These are phyloP conservation scores for Pristionchus maxplancki DNA, from an alignment of 2,888 invertebrate genomes.

Conservation along the genomic window DNA sequence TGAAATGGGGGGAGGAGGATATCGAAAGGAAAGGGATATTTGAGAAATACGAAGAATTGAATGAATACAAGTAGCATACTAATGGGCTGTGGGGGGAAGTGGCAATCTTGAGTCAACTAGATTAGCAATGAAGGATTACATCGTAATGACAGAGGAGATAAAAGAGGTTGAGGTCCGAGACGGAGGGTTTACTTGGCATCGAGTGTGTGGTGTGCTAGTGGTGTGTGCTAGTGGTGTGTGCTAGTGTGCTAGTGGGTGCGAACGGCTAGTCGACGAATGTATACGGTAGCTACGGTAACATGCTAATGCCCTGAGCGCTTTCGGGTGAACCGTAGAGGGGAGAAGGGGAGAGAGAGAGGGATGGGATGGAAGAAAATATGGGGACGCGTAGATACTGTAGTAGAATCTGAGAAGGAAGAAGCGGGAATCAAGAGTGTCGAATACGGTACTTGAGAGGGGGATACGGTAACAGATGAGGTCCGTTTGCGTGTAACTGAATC, in stretches of 20 bases:
- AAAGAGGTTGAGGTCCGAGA: constrained; percentile 25
- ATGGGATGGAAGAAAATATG: not conserved
- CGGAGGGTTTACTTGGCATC: not conserved
- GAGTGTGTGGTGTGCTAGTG: constrained; percentile 35
- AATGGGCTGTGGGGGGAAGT: not conserved
- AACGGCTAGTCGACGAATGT: constrained; percentile 37
- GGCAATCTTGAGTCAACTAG: not conserved
- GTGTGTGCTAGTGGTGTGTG: not conserved
- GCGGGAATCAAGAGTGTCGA: not conserved
- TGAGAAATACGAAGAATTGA: constrained; percentile 7
- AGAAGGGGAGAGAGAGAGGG: not conserved
- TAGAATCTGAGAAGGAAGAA: not conserved
- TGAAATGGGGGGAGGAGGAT: constrained; percentile 15
- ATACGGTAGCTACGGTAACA: constrained; percentile 51
- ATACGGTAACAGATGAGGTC: not conserved
- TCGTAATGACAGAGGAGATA: constrained; percentile 10
- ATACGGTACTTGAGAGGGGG: constrained; percentile 34
- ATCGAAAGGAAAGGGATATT: constrained; percentile 10
- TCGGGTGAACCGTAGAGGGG: constrained; percentile 26
- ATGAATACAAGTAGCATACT: constrained; percentile 27
- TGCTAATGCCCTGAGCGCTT: constrained; percentile 47
- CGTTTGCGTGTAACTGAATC: not conserved
- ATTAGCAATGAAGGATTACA: not conserved
- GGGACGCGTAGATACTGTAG: constrained; percentile 22
- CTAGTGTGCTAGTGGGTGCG: constrained; percentile 23